phyloP scores from a whole-genome alignment of 2,797 vertebrate genomes.

The Petrocephalus sullivani region DNA sequence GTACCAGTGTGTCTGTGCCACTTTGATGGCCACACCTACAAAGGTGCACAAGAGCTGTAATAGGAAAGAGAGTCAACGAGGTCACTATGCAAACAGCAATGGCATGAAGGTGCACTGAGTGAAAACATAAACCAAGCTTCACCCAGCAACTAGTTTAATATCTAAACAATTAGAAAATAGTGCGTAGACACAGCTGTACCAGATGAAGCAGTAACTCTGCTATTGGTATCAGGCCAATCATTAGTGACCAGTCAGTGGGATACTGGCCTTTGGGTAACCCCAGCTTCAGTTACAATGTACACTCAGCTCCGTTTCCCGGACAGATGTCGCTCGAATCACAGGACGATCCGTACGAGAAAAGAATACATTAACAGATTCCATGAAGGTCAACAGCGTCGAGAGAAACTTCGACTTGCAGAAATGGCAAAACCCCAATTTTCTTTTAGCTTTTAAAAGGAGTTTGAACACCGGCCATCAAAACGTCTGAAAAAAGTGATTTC shows the following conservation, averaged over 20 bases:
- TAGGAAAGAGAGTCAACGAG: background rate
- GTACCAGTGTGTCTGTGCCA: constrained; percentile 3
- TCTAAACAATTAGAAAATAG: background rate
- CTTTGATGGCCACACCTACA: constrained; percentile 12
- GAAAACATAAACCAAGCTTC: background rate
- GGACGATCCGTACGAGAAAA: background rate
- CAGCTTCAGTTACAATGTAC: background rate
- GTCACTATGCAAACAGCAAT: background rate
- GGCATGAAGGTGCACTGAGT: background rate
- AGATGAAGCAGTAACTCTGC: background rate
- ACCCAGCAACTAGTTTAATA: background rate
- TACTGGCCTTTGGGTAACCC: background rate
- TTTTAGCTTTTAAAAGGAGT: background rate
- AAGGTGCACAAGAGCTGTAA: constrained; percentile 7
- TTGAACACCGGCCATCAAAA: background rate
- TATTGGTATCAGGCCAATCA: background rate
- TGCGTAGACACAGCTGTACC: background rate
- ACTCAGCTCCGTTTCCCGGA: background rate
- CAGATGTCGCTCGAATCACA: background rate
- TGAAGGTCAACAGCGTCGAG: background rate
- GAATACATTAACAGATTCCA: background rate
- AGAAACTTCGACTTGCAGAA: background rate
- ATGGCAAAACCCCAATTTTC: background rate
- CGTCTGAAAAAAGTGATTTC: background rate
- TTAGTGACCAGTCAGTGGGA: background rate